Evolutionary conservation across 2,113 vertebrate species (phyloP), one percentile per base, ranked within the genome.

Genomic region (Entomyzon cyanotis): DNA sequence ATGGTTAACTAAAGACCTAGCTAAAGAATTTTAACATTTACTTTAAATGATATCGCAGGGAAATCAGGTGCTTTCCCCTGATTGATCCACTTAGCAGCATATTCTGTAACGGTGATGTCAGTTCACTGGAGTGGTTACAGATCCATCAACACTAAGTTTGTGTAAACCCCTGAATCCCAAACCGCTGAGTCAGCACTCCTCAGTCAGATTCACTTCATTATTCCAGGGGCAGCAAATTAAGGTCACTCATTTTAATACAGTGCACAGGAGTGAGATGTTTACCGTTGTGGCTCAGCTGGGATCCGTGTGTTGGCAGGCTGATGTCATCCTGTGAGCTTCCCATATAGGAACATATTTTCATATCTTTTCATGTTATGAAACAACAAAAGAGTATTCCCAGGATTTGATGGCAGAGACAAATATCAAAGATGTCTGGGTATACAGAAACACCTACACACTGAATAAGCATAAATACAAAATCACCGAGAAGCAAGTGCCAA

Each of bases 11-110:
- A 92, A 97, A 91, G 96, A 95, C 88, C 91, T 87, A 30, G 77
- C 74, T 85, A 53, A 97, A 97, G 96, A 98, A 98, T 97, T 95
- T 93, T 97, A 97, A 88, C 95, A 17, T 98, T 96, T 96, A 28
- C 93, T 97, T 95, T 91, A 80, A 91, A 95, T 96, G 94, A 97
- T 97, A 94, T 89, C 56, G 13, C 71, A 71, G 94, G 89, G 96
- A 96, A 96, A 95, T 93, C 84, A 89, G 83, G 96, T 97, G 96
- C 94, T 97, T 97, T 96, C 96, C 93, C 87, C 79, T 67, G 94
- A 97, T 86, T 96, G 97, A 97, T 97, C 96, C 91, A 77, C 81
- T 71, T 93, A 93, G 89, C 91, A 70, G 24, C 86, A 37, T 87
- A 74, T 88, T 96, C 84, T 70, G 76, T 77, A 78, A 62, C 4